Evolutionary conservation across 2,797 vertebrate genomes (phyloP), one percentile per base, ranked within the genome.

Genomic region (Rhadinocentrus ornatus): DNA sequence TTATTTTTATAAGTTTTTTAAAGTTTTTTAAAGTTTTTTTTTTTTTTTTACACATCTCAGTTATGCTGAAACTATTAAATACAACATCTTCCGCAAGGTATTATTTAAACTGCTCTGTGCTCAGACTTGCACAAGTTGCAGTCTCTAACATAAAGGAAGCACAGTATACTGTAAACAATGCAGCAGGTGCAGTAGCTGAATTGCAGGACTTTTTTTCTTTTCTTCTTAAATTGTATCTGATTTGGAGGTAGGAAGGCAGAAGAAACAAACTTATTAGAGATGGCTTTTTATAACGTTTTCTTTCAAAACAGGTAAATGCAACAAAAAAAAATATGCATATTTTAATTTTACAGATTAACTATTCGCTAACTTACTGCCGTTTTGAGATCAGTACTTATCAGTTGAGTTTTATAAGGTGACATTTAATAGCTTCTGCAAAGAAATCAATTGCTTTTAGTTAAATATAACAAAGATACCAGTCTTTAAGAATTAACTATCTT

Each of bases 361-460:
- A n/a, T n/a, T n/a, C n/a, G n/a, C n/a, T n/a, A n/a, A n/a, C n/a
- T n/a, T n/a, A n/a, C n/a, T n/a, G n/a, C n/a, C n/a, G 3, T 16
- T 39, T 39, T 12, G 15, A 39, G 37, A 39, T 39, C 34, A 34
- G 34, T 9, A 34, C 8, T 34, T 1, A 34, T 34, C 12, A 39
- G 37, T 39, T 13, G 4, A 16, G 37, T 37, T 13, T 7, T n/a
- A n/a, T n/a, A n/a, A n/a, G n/a, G n/a, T n/a, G n/a, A n/a, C n/a
- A 6, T 34, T 6, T 34, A 34, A 34, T 6, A n/a, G 11, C 9
- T 50, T 64, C 35, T 69, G 60, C 62, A 55, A 48, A 59, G 48
- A 46, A 77, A 80, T 78, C 54, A 67, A 65, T 86, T 77, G 73
- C 58, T 69, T 26, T 48, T 50, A 68, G 27, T 34, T 6, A 34